A percentile compares a stretch with the other conserved stretches of the same genome.
Evolutionary conservation across 2,113 vertebrate species (phyloP).

Genomic region (Pelusios castaneus): DNA sequence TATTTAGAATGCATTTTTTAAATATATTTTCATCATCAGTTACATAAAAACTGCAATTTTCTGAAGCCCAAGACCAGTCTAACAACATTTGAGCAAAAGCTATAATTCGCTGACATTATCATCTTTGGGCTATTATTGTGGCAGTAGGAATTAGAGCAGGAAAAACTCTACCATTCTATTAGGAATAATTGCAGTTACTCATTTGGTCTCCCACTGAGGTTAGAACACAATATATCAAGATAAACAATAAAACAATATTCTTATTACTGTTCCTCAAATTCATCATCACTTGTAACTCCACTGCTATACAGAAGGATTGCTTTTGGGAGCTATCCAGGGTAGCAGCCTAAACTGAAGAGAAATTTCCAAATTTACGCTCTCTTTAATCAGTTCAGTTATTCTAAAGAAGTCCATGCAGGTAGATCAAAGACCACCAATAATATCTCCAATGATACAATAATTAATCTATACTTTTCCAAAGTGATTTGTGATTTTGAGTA

Average conservation of each 20-base stretch:
- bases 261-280: constrained; percentile 67
- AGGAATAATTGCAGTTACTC: constrained; percentile 64
- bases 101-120: constrained; percentile 56
- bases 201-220: constrained; percentile 58
- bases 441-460: not conserved
- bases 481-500: constrained; percentile 9
- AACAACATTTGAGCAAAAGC: constrained; percentile 28
- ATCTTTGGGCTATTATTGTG: constrained; percentile 46
- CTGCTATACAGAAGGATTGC: constrained; percentile 32
- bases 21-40: not conserved
- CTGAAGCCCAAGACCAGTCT: not conserved
- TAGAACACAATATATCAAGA: constrained; percentile 64
- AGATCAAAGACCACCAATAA: not conserved
- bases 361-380: not conserved
- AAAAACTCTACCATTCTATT: constrained; percentile 23
- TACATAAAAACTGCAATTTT: not conserved
- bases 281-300: constrained; percentile 43
- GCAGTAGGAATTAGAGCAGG: constrained; percentile 50
- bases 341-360: not conserved
- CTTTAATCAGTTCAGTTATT: constrained; percentile 56
- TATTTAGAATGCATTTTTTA: constrained; percentile 1
- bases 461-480: not conserved
- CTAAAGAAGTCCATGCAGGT: not conserved
- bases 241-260: constrained; percentile 38
- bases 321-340: constrained; percentile 14